Evolutionary conservation across 2,113 vertebrate genomes (phyloP).

Genomic region (Eidolon helvum): DNA sequence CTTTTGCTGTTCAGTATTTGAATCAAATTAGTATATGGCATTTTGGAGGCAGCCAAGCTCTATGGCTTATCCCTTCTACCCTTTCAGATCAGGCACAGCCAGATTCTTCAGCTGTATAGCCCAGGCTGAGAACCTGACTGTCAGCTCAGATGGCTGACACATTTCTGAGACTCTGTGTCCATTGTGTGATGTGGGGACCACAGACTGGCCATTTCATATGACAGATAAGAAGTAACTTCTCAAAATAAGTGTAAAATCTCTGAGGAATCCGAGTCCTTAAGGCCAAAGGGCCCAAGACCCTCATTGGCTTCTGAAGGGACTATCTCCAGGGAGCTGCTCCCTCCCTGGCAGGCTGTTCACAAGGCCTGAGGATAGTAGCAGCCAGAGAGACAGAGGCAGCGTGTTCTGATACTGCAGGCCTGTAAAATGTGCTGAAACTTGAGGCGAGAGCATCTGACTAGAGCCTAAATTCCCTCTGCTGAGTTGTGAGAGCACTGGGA

Average conservation of each 20-base stretch:
- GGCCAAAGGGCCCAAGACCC: neutral
- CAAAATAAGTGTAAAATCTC: neutral
- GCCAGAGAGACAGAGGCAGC: neutral
- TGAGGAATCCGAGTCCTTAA: constrained; percentile 7
- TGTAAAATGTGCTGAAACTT: neutral
- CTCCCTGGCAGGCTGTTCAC: neutral
- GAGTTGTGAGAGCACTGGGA: neutral
- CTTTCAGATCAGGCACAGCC: neutral
- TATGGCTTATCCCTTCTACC: neutral
- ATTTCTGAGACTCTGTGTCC: neutral
- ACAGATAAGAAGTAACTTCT: neutral
- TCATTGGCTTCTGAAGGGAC: neutral
- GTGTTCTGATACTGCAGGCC: neutral
- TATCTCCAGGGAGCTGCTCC: neutral
- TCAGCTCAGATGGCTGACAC: neutral
- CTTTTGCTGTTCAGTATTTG: neutral
- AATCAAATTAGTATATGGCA: neutral
- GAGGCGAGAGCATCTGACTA: neutral
- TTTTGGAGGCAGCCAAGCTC: neutral
- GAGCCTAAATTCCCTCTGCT: neutral
- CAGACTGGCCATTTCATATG: neutral
- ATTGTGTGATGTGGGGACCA: neutral
- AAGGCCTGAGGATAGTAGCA: neutral
- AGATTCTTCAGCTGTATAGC: neutral
- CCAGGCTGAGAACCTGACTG: neutral